Conservation (phyloP, 2,797 vertebrate genomes). For the Fistularia commersonii region DNA sequence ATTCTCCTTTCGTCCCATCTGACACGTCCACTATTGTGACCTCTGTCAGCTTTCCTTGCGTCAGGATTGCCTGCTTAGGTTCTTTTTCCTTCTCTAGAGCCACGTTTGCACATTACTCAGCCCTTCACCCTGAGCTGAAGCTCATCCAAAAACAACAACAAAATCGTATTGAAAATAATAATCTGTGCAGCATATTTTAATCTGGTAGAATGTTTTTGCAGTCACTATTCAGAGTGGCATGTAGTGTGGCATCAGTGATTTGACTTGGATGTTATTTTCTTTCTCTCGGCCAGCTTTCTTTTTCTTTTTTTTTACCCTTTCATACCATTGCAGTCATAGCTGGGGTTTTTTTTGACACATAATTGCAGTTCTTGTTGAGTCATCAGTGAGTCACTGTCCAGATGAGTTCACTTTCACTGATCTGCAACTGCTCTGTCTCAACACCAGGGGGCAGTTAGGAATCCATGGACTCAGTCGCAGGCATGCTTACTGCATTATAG, state of each 20-base stretch:
- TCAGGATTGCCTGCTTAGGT: too few relatives aligned
- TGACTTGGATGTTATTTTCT: background rate
- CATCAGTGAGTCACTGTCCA: conserved; percentile 47
- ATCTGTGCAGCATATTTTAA: background rate
- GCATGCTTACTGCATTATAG: too few relatives aligned
- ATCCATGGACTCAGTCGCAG: background rate
- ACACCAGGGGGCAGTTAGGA: conserved; percentile 49
- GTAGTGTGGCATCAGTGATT: background rate
- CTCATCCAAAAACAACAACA: background rate
- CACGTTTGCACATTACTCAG: conserved; percentile 2
- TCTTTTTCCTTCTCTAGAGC: too few relatives aligned
- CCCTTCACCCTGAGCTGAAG: background rate
- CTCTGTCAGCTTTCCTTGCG: too few relatives aligned
- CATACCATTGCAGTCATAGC: conserved; percentile 10
- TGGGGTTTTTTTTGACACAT: conserved; percentile 11
- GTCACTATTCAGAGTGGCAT: too few relatives aligned
- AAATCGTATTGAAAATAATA: background rate
- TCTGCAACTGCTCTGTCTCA: conserved; percentile 15
- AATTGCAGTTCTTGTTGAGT: conserved; percentile 41
- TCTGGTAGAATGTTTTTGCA: background rate
- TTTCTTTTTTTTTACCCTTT: background rate
- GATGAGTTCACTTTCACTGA: conserved; percentile 29
- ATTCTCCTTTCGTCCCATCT: too few relatives aligned
- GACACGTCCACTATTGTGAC: too few relatives aligned
- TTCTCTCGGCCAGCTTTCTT: conserved; percentile 1